Base-by-base conservation (phyloP, 1,140 invertebrate genomes). In the Neodiprion virginianus region DNA sequence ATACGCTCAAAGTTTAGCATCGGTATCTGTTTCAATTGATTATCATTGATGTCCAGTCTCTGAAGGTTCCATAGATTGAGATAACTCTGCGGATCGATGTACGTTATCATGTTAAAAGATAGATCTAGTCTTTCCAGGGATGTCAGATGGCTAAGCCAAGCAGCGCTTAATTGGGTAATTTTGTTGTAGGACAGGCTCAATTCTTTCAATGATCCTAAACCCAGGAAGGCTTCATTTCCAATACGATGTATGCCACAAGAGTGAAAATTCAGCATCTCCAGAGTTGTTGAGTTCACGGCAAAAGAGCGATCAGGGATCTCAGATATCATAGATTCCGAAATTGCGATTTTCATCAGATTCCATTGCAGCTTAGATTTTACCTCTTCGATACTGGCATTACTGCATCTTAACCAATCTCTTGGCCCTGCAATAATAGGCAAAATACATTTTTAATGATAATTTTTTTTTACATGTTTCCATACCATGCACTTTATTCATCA, bases 111-210 rank as follows among this genome's bases (percentile, higher is more conserved):
- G 72, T 87, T 87, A 76, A 82, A 84, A n/a, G 84, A 83, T 14
- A 87, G 47, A 74, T 86, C 85, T 49, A 87, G 71, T 69, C 85
- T 81, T 53, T 86, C 79, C 14, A 87, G 73, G 1, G 79, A 80
- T 1, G 71, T 12, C n/a, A 84, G 21, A 66, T 75, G 48, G 14
- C 4, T 17, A 79, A 87, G 86, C 84, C 84, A 86, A 8, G 68
- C 72, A 7, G 72, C 66, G 8, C 69, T 76, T 14, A 85, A 75
- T 1, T 10, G n/a, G 2, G 61, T 75, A 9, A 87, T 80, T 11
- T 83, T 80, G 72, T 86, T 86, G 71, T 79, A 79, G 0, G 82
- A 70, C 8, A 86, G 71, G 40, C 78, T 79, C 49, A 87, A 77
- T 72, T 84, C 86, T 53, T 75, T 78, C 72, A 87, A 68, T 0